Evolutionary conservation across 92 coral and sea anemone genomes (phyloP), one percentile per base, ranked within the genome.

Genomic region (Ricordea florida): DNA sequence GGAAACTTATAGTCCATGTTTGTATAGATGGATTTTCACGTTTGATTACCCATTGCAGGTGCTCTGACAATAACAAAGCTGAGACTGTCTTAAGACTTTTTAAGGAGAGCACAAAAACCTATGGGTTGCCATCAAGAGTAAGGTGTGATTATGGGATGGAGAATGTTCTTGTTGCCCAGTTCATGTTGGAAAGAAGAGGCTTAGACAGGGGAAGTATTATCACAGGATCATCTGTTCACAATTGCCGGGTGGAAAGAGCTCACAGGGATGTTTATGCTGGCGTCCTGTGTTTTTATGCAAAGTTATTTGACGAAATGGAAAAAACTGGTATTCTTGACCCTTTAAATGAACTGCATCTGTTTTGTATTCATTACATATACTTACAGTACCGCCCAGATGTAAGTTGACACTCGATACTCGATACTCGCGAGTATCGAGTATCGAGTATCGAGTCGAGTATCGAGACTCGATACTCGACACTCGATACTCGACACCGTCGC

Each of bases 81-180:
- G 87, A 82, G 7, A 82, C 92, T 29, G 92, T 76, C 58, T 42
- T 86, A 35, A 36, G 46, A 18, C 70, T 86, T 2, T 86, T 86
- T 40, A 17, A 47, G 22, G 23, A 74, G 56, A 69, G 83, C n/a
- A 74, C 79, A 28, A 49, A 65, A 47, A 11, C 20, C 15, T 64
- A 47, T 43, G 91, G 87, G 37, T 18, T 85, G 31, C 81, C 88
- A 15, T 66, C 73, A 10, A 58, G 84, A 22, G 89, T 63, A 10
- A 33, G 84, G 31, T 76, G 83, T 58, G 87, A 73, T 65, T 68
- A 74, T 81, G 88, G 92, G 18, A 82, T 87, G 84, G 92, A 81
- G 47, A 81, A 81, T 62, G 42, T 65, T 44, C 60, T 32, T 48
- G 88, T 87, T 66, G 92, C 42, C 50, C 79, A 74, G 56, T 74